Percentiles rank a stretch among this genome's conserved stretches.
phyloP scores from a whole-genome alignment of 2,888 invertebrate genomes.

The Carcina quercana region DNA sequence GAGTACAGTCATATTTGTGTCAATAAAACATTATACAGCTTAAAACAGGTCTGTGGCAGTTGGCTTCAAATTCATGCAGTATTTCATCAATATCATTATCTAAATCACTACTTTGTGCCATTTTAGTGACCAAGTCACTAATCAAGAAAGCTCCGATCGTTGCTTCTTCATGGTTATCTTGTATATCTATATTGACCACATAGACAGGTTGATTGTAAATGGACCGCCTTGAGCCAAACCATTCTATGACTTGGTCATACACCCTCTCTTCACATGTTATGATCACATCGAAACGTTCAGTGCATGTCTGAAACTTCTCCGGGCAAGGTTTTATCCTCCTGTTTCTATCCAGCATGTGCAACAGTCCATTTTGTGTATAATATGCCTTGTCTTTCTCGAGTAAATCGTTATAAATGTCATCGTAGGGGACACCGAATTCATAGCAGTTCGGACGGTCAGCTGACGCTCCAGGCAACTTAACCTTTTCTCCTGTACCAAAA shows the following conservation, averaged over 20 bases:
- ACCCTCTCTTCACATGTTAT: slow-evolving; percentile 99
- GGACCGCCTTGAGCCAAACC: slow-evolving; percentile 88
- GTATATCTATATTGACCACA: slow-evolving; percentile 98
- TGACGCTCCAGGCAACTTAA: slow-evolving; percentile 96
- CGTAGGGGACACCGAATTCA: slow-evolving; percentile 96
- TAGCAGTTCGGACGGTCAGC: slow-evolving; percentile 97
- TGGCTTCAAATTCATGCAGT: slow-evolving; percentile 93
- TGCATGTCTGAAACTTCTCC: slow-evolving; percentile 93
- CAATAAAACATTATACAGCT: slow-evolving; percentile 97
- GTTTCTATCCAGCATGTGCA: slow-evolving; percentile 99
- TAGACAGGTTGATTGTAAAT: slow-evolving; percentile 92
- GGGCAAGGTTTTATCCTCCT: slow-evolving; percentile 94
- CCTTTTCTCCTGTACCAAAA: slow-evolving; percentile 95
- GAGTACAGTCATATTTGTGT: slow-evolving; percentile 26
- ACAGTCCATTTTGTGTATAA: slow-evolving; percentile 97
- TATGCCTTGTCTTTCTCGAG: slow-evolving; percentile 91
- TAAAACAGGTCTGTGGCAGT: slow-evolving; percentile 88
- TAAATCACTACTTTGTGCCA: slow-evolving; percentile 92
- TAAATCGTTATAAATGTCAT: slow-evolving; percentile 96
- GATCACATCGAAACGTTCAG: slow-evolving; percentile 95
- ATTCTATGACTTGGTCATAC: slow-evolving; percentile 97
- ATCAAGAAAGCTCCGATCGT: slow-evolving; percentile 98
- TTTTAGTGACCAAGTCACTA: slow-evolving; percentile 93
- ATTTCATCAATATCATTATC: slow-evolving; percentile 99
- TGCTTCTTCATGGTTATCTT: slow-evolving; percentile 99